Evolutionary conservation across 2,797 vertebrate species (phyloP), one percentile per base, ranked within the genome.

Genomic region (Hyperoplus immaculatus): DNA sequence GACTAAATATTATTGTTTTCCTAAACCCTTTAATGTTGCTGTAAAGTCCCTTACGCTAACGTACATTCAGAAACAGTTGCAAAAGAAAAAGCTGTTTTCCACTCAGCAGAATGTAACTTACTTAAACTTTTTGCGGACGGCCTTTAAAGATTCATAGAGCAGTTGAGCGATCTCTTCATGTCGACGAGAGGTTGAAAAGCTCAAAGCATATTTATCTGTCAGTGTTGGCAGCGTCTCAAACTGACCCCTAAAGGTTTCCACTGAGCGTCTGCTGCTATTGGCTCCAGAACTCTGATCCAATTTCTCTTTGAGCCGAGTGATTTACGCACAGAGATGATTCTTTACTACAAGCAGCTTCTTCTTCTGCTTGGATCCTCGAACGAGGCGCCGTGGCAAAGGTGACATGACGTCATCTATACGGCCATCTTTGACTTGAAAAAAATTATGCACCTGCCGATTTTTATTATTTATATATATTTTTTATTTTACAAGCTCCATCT

Each of bases 141-240:
- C 72, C 46, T 65, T 82, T 62, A 49, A 68, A 75, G 72, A 79
- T 75, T 71, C 74, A 66, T 50, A 13, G 58, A 72, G 75, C 69
- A 69, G 72, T 29, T 63, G 78, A 81, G 71, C 72, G 78, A 87
- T 86, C 75, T 81, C 75, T 87, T 77, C 36, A 75, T 88, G 86
- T 57, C 5, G 80, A 80, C 14, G 72, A 78, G 63, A 71, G 45
- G 64, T 56, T 86, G 85, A 82, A 29, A 87, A 82, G 61, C 80
- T 74, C 70, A 80, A 75, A 85, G 83, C 82, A 70, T 78, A 75
- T 89, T 87, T 87, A 78, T 91, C 85, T 86, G 74, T 89, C 83
- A 82, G 87, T 58, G 59, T 76, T 90, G 89, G 87, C 85, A 39
- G 0, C 12, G 60, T 86, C 55, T 90, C 89, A 77, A 43, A 77